These are phyloP conservation scores for Merodon equestris DNA, from an alignment of 2,888 invertebrate genomes.

Conservation along the genomic window DNA sequence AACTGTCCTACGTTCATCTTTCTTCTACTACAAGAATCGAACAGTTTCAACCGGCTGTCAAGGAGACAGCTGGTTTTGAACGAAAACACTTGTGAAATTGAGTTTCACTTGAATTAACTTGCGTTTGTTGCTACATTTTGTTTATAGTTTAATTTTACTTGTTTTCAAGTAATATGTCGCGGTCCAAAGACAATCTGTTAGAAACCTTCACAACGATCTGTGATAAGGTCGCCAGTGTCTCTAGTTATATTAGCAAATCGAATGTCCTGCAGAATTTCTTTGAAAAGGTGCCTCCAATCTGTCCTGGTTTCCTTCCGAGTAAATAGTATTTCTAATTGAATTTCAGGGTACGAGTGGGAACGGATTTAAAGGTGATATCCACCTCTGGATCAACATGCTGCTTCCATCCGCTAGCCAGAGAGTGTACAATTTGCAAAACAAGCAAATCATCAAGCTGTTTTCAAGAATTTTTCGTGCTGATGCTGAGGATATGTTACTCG, in stretches of 20 bases:
- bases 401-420: constrained; percentile 90
- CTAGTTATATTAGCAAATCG: constrained; percentile 91
- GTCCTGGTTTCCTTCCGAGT: constrained; percentile 66
- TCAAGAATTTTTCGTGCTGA: constrained; percentile 87
- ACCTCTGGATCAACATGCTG: constrained; percentile 89
- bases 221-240: constrained; percentile 86
- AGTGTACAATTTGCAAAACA: constrained; percentile 95
- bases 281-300: constrained; percentile 77
- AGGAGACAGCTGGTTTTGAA: background rate
- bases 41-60: constrained; percentile 9
- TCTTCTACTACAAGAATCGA: constrained; percentile 10
- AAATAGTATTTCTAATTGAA: constrained; percentile 49
- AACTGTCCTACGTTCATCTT: constrained; percentile 2
- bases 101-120: background rate
- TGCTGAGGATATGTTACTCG: constrained; percentile 89
- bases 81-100: constrained; percentile 41
- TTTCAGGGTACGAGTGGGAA: constrained; percentile 80
- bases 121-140: background rate
- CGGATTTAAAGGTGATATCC: constrained; percentile 87
- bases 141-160: constrained; percentile 16
- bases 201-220: constrained; percentile 88
- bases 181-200: constrained; percentile 85
- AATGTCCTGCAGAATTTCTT: constrained; percentile 85
- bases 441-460: constrained; percentile 93
- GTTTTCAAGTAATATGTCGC: constrained; percentile 27